Base-by-base conservation (phyloP, 2,113 vertebrate species). In the Arothron firmamentum region DNA sequence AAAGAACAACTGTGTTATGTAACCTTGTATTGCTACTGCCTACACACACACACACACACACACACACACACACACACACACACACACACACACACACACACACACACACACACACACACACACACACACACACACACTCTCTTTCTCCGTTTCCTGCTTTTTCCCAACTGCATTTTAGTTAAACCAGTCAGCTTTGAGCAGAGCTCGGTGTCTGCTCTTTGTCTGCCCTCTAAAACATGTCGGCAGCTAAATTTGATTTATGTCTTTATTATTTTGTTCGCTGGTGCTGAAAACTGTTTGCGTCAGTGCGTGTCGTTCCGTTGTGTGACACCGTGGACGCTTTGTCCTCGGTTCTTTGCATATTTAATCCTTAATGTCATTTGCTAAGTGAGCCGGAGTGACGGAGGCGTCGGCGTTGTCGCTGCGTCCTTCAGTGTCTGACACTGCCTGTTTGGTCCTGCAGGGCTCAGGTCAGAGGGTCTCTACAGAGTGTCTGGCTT, bases 401-500 rank as follows among this genome's bases (percentile, higher is more conserved):
- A 55, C n/a, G 15, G 25, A 45, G 13, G 41, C 56, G 45, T 25
- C 48, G 64, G 38, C 54, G 65, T 81, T 66, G 65, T 52, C 61
- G 74, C 62, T 65, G 20, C 52, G 72, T 70, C 65, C 68, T 21
- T 67, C 5, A 59, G 21, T 65, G 49, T 71, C 67, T 77, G 49
- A 74, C 66, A 65, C 69, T 67, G 23, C 56, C 34, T 73, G 43
- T 64, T 76, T 80, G n/a, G 55, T 61, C 46, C 60, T 73, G n/a
- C 57, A 89, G 87, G 87, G 60, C 73, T 89, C 38, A 87, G 67
- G 58, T 89, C 87, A 19, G 87, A 89, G 43, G 87, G 87, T 45
- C 84, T 89, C 54, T 89, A 89, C 79, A 87, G 87, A 71, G 74
- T 89, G 74, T 89, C 87, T n/a, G 87, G 87, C 74, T 89, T 87